phyloP scores from a whole-genome alignment of 2,888 invertebrate species.

The Heliconius erato region DNA sequence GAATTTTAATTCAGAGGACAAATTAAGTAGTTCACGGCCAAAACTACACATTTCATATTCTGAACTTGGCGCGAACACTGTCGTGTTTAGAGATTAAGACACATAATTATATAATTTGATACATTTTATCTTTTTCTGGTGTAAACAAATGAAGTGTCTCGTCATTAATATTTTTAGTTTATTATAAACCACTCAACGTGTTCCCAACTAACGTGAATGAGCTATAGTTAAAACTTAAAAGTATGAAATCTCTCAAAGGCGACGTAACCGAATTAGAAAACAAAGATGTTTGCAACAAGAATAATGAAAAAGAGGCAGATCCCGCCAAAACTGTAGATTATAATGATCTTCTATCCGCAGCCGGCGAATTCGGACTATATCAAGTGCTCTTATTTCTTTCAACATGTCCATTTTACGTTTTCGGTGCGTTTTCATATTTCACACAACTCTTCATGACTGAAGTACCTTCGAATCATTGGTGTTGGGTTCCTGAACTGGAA shows the following conservation, averaged over 20 bases:
- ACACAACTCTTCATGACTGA: constrained; percentile 71
- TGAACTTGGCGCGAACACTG: constrained; percentile 13
- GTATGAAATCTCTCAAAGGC: constrained; percentile 8
- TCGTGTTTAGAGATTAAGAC: constrained; percentile 1
- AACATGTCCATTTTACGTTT: constrained; percentile 68
- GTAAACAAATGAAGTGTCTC: not conserved
- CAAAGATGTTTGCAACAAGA: not conserved
- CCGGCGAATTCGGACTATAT: constrained; percentile 70
- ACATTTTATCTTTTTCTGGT: constrained; percentile 11
- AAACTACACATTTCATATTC: not conserved
- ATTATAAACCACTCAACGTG: not conserved
- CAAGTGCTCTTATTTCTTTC: constrained; percentile 65
- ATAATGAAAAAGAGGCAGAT: constrained; percentile 53
- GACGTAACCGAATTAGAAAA: not conserved
- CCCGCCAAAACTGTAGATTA: constrained; percentile 51
- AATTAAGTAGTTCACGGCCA: not conserved
- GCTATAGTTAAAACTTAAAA: constrained; percentile 9
- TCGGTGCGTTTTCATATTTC: constrained; percentile 67
- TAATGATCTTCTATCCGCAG: constrained; percentile 65
- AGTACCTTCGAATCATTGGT: constrained; percentile 71
- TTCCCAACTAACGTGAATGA: not conserved
- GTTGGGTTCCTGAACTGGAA: constrained; percentile 68
- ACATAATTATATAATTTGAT: not conserved
- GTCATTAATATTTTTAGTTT: not conserved
- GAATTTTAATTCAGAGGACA: not conserved